A percentile compares a stretch with the other conserved stretches of the same genome.
Conservation (phyloP, 2,888 invertebrate genomes). For the Petrolisthes manimaculis region DNA sequence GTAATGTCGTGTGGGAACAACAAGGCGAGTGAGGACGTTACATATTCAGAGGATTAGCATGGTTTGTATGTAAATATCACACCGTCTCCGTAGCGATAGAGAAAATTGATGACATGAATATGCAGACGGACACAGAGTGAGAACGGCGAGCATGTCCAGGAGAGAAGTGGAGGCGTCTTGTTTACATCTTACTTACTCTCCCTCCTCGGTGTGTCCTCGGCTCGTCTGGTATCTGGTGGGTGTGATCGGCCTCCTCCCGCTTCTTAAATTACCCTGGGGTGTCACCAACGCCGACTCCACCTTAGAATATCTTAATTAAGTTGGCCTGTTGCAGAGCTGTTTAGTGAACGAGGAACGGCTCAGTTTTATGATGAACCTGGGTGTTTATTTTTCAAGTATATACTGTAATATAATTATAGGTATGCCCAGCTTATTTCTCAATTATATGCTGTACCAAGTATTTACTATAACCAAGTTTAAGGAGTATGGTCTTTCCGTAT, state of each 20-base stretch:
- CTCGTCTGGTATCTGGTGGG: no score
- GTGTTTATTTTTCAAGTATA: no score
- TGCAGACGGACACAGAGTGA: neutral
- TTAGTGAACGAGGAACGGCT: neutral
- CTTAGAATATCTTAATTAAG: slow-evolving; percentile 40
- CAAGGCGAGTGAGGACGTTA: slow-evolving; percentile 17
- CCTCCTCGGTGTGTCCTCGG: no score
- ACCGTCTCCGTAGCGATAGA: slow-evolving; percentile 44
- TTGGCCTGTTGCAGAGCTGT: neutral
- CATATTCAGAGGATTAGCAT: slow-evolving; percentile 48
- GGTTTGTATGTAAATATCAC: slow-evolving; percentile 47
- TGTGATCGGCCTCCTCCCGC: neutral
- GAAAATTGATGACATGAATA: slow-evolving; percentile 46
- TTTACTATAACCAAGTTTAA: no score
- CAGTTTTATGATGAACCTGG: neutral
- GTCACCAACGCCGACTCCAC: neutral
- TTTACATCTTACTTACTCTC: slow-evolving; percentile 11
- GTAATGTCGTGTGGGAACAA: neutral
- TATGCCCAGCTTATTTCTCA: no score
- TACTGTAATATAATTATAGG: no score
- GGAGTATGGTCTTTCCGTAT: no score
- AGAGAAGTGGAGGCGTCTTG: slow-evolving; percentile 18
- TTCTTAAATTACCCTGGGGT: neutral
- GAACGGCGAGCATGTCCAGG: neutral
- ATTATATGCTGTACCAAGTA: no score